Evolutionary conservation across 2,113 vertebrate species (phyloP).

Genomic region (Ciconia stormi): DNA sequence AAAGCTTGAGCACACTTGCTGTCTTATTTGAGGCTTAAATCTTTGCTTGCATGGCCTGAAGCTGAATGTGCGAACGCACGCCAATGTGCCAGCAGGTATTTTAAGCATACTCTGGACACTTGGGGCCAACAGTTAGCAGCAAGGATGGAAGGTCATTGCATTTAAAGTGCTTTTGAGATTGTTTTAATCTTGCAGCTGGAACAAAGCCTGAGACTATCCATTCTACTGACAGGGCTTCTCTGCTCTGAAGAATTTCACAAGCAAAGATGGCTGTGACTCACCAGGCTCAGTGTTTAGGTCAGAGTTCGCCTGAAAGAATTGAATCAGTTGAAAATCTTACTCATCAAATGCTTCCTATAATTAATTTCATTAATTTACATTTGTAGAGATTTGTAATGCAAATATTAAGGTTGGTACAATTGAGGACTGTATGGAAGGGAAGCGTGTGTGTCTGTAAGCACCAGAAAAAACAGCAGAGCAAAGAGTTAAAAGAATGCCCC

Average conservation of each 20-base stretch:
- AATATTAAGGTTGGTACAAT: not conserved
- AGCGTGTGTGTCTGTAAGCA: not conserved
- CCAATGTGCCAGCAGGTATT: not conserved
- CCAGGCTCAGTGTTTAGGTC: not conserved
- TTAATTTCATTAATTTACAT: conserved; percentile 30
- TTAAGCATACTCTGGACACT: not conserved
- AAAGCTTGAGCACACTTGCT: not conserved
- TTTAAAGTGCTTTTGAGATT: conserved; percentile 4
- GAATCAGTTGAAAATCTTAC: conserved; percentile 14
- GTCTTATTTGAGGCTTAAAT: not conserved
- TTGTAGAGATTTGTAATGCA: not conserved
- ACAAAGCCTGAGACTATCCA: not conserved
- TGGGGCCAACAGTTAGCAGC: not conserved
- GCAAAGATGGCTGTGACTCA: conserved; percentile 21
- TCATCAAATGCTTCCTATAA: conserved; percentile 32
- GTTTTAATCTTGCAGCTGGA: not conserved
- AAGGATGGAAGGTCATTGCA: conserved; percentile 23
- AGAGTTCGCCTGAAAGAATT: conserved; percentile 6
- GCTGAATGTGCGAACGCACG: not conserved
- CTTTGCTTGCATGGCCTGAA: not conserved
- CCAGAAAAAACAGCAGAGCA: not conserved
- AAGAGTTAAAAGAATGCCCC: not conserved
- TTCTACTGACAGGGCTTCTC: not conserved
- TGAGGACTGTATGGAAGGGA: not conserved
- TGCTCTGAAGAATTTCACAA: not conserved